These are phyloP conservation scores for Dicaeum eximium DNA, from an alignment of 2,113 vertebrate genomes.

Conservation along the genomic window DNA sequence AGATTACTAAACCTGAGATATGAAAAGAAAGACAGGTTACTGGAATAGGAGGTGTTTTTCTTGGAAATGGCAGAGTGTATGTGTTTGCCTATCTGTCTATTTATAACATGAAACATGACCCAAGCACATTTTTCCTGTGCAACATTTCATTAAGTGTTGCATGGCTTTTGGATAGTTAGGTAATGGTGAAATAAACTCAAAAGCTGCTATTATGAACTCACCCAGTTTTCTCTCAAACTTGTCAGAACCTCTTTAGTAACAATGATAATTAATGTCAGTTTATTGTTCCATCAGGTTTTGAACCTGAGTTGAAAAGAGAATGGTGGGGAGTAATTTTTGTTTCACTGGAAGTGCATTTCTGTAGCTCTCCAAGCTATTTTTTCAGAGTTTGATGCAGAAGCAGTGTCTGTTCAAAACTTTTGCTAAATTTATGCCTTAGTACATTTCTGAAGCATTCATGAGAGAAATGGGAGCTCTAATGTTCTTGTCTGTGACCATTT, in stretches of 20 bases:
- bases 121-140: slow-evolving; percentile 15
- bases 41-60: slow-evolving; percentile 47
- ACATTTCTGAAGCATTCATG: slow-evolving; percentile 41
- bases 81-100: slow-evolving; percentile 37
- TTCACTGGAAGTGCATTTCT: neutral
- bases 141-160: neutral
- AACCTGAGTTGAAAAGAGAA: neutral
- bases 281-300: neutral
- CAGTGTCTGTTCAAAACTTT: neutral
- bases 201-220: neutral
- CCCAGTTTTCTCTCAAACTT: neutral
- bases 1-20: neutral
- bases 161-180: neutral
- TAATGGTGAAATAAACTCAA: neutral
- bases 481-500: slow-evolving; percentile 45
- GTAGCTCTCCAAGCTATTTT: neutral
- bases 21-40: slow-evolving; percentile 2
- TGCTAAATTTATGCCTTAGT: slow-evolving; percentile 45
- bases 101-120: slow-evolving; percentile 54
- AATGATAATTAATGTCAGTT: neutral
- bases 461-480: slow-evolving; percentile 41
- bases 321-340: neutral
- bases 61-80: slow-evolving; percentile 28
- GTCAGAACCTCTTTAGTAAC: neutral
- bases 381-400: neutral